Conservation (phyloP, 1,140 invertebrate genomes). For the Zaprionus ghesquierei region DNA sequence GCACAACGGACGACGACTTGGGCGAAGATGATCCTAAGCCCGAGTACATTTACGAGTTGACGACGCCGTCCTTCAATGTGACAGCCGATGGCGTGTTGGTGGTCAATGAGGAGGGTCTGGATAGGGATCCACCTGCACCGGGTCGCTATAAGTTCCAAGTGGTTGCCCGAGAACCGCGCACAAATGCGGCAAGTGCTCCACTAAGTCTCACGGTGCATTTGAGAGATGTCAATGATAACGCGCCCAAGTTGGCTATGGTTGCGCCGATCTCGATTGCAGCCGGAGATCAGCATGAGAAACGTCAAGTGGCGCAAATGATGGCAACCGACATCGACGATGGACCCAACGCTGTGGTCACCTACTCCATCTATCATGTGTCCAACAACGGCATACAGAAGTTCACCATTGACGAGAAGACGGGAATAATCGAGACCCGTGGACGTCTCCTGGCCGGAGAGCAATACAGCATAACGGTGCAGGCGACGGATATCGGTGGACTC, state of each 20-base stretch:
- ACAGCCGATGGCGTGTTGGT: conserved; percentile 89
- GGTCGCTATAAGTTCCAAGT: conserved; percentile 90
- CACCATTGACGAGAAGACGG: conserved; percentile 90
- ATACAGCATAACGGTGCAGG: conserved; percentile 93
- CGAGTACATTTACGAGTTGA: conserved; percentile 91
- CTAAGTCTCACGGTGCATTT: conserved; percentile 90
- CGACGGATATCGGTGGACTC: conserved; percentile 87
- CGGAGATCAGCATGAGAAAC: conserved; percentile 87
- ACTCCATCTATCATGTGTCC: conserved; percentile 94
- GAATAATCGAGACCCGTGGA: conserved; percentile 89
- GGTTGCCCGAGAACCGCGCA: conserved; percentile 90
- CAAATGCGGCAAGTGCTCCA: conserved; percentile 91
- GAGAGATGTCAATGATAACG: conserved; percentile 93
- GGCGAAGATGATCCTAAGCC: conserved; percentile 90
- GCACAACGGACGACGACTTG: conserved; percentile 92
- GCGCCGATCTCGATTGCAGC: conserved; percentile 91
- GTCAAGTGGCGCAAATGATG: conserved; percentile 90
- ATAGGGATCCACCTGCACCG: conserved; percentile 93
- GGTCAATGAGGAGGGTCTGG: conserved; percentile 92
- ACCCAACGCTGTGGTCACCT: conserved; percentile 91
- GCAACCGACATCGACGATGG: conserved; percentile 94
- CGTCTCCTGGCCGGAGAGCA: conserved; percentile 93
- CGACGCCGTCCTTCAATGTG: conserved; percentile 92
- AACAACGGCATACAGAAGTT: conserved; percentile 94
- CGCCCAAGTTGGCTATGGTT: conserved; percentile 89